Base-by-base conservation (phyloP, 2,113 vertebrate species). In the Rhombomys opimus region DNA sequence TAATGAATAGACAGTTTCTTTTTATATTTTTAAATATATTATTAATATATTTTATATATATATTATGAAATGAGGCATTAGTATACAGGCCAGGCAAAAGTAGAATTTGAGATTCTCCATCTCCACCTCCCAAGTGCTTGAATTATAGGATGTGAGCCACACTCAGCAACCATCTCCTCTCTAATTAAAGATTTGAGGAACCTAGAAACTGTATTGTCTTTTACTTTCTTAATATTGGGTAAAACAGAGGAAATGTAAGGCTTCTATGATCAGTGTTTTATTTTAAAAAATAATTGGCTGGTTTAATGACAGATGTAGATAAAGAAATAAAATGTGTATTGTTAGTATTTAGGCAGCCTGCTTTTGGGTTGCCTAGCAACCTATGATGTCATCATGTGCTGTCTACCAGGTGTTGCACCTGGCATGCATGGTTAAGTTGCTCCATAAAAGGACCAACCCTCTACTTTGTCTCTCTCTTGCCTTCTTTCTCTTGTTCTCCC, bases 141-240 rank as follows among this genome's bases (percentile, higher is more conserved):
- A 35, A 38, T 54, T 78, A 52, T 14, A 80, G 32, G 23, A 59
- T 67, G 8, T 54, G 20, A n/a, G 15, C 75, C 32, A 54, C 7
- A 18, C 59, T n/a, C 8, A 38, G 18, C 22, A 77, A 77, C 30
- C 7, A 1, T 65, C 93, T 88, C 81, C 46, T 92, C 35, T 75
- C 93, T 59, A 89, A 89, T 46, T 86, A 91, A 88, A 35, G 10
- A 91, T 93, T 96, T 94, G 67, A 91, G 52, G 35, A 94, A 50
- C 63, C 11, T 11, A 89, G 91, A 94, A 65, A 41, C 61, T 84
- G 54, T 30, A 89, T 86, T 88, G 78, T 82, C 91, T 81, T 86
- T 93, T 91, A 65, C 25, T 14, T 10, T 93, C 90, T n/a, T 95
- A 89, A 78, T 91, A 75, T 59, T 93, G 59, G 8, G 25, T 75